Conservation (phyloP, 2,888 invertebrate species). For the Dryobotodes eremita region DNA sequence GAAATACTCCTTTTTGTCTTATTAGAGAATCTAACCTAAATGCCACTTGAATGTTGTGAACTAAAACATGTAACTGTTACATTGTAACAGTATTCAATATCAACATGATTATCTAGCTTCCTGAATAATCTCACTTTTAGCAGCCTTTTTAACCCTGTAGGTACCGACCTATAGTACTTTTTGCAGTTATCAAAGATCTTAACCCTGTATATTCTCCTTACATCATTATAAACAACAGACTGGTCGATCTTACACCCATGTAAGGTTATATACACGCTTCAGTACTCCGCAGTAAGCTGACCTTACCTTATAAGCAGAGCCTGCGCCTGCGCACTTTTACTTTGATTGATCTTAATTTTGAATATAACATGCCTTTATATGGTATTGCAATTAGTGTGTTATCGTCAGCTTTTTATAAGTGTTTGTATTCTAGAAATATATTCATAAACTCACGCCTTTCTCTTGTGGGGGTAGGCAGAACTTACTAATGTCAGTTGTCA, state of each 20-base stretch:
- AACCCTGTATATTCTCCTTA: constrained; percentile 11
- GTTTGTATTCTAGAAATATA: background rate
- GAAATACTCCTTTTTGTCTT: background rate
- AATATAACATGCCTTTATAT: constrained; percentile 23
- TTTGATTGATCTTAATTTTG: constrained; percentile 46
- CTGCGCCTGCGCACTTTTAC: constrained; percentile 57
- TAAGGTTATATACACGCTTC: constrained; percentile 43
- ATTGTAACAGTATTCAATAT: background rate
- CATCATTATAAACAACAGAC: constrained; percentile 8
- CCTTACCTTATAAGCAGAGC: constrained; percentile 47
- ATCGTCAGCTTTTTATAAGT: background rate
- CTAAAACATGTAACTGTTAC: background rate
- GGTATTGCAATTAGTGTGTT: constrained; percentile 5
- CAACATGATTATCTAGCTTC: background rate
- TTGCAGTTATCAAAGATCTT: background rate
- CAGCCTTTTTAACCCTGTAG: background rate
- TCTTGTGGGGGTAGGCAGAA: too few relatives aligned
- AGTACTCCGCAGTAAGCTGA: constrained; percentile 27
- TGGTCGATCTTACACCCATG: background rate
- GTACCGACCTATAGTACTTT: background rate
- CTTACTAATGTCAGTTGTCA: background rate
- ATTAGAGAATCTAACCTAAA: background rate
- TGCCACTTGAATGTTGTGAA: background rate
- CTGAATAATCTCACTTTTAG: background rate
- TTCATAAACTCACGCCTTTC: background rate